A percentile compares a stretch with the other conserved stretches of the same genome.
Conservation (phyloP, 2,113 vertebrate species). For the zebrafish (Danio rerio) region DNA sequence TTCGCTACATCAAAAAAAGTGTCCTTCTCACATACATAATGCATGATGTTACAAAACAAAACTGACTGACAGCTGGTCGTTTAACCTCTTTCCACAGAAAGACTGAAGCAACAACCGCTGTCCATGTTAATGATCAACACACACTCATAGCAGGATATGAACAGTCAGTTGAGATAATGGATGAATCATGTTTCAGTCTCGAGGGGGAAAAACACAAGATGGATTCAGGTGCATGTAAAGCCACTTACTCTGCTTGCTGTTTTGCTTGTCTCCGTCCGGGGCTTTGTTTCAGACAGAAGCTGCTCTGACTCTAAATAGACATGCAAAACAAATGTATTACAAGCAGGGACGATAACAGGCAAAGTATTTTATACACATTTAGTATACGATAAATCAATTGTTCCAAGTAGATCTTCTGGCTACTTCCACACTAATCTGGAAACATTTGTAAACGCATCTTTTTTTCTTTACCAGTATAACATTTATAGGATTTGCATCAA, state of each 20-base stretch:
- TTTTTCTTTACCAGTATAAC: neutral
- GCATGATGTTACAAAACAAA: neutral
- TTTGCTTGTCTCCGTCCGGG: conserved; percentile 39
- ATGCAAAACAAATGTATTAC: conserved; percentile 28
- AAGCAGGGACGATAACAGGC: neutral
- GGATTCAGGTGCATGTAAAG: conserved; percentile 2
- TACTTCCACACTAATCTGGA: too few relatives aligned
- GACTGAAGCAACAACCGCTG: neutral
- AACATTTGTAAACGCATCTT: neutral
- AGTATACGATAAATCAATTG: too few relatives aligned
- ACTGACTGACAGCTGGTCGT: neutral
- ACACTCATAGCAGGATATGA: neutral
- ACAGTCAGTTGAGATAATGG: conserved; percentile 1
- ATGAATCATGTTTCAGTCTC: conserved; percentile 20
- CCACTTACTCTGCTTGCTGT: conserved; percentile 64
- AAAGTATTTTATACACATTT: neutral
- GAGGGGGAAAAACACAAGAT: neutral
- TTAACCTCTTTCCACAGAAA: neutral
- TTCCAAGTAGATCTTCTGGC: neutral
- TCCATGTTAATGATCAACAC: neutral
- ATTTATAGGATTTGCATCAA: neutral
- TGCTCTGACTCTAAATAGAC: conserved; percentile 56
- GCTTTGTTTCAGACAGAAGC: conserved; percentile 2
- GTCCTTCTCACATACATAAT: neutral
- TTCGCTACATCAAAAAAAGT: neutral